A percentile compares a stretch with the other conserved stretches of the same genome.
phyloP scores from a whole-genome alignment of 2,888 invertebrate species.

The Tanypteryx hageni region DNA sequence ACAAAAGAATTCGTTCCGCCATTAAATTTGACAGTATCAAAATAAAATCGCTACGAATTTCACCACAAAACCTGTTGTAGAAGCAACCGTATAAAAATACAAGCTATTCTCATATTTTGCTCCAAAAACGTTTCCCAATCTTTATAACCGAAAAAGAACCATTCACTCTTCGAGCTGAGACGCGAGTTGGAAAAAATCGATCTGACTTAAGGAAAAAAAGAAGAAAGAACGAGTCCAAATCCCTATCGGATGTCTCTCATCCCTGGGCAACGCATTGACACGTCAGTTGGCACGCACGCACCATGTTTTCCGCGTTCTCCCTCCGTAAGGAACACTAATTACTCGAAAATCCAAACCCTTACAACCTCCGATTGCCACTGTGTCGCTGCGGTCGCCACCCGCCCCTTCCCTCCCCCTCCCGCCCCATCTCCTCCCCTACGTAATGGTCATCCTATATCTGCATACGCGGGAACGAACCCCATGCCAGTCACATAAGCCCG shows the following conservation, averaged over 20 bases:
- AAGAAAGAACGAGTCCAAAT: not conserved
- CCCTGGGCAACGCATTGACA: not conserved
- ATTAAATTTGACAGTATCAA: no score
- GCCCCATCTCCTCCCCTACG: not conserved
- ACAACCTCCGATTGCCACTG: not conserved
- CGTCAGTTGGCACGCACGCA: conserved; percentile 17
- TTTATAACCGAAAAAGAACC: not conserved
- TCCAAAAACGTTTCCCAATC: not conserved
- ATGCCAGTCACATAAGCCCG: no score
- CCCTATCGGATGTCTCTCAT: not conserved
- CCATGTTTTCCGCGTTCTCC: not conserved
- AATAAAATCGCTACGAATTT: no score
- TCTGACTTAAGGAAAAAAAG: not conserved
- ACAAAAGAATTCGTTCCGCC: no score
- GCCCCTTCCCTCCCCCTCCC: not conserved
- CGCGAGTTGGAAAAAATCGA: not conserved
- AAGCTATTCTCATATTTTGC: not conserved
- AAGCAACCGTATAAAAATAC: no score
- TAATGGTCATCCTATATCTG: not conserved
- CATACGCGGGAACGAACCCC: not conserved
- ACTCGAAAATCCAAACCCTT: not conserved
- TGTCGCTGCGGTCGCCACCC: not conserved
- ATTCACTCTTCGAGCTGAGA: not conserved
- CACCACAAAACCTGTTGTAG: no score
- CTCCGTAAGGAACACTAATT: conserved; percentile 6